Evolutionary conservation across 2,888 invertebrate genomes (phyloP), one percentile per base, ranked within the genome.

Genomic region (Ophion slaviceki): DNA sequence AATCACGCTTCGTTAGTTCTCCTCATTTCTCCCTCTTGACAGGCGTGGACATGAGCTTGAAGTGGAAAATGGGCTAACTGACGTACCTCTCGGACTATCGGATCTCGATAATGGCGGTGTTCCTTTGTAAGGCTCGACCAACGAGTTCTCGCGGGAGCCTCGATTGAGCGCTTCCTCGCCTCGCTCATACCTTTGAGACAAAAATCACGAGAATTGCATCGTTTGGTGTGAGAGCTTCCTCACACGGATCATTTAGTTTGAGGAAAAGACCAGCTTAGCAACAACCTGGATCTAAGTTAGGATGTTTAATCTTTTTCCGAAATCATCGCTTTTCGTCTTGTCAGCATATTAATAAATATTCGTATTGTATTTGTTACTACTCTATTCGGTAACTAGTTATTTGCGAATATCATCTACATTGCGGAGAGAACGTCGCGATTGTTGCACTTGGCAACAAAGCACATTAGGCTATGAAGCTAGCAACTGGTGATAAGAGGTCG

Each of bases 81-180:
- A 24, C 67, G n/a, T 57, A 93, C 93, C 93, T 87, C 91, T 90
- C 45, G 93, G 93, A 88, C 93, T 93, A 28, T 91, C 92, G 2
- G 90, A 91, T 64, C 89, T 89, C 8, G 93, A 93, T 88, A 91
- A 89, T 10, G 92, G 91, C 61, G 92, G 90, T 28, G 92, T 89
- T 45, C 87, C 89, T 82, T 93, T 93, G 89, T 95, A 95, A 3
- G 95, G 95, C 90, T 95, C 95, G 62, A 95, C 95, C 75, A 95
- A 94, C 66, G 95, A 95, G 86, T 95, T 95, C 88, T 94, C 94
- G 81, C 93, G 91, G 87, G 92, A 92, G 82, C 90, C 90, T 89
- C 92, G 92, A 88, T 91, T 89, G 86, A 93, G 90, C 61, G 91
- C 91, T 88, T 93, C 92, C 72, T 93, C 93, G 80, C 90, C 93